Percentiles rank a stretch among this genome's conserved stretches.
These are phyloP conservation scores for Galaxea fascicularis DNA, from an alignment of 92 coral and sea anemone species.

Conservation along the genomic window DNA sequence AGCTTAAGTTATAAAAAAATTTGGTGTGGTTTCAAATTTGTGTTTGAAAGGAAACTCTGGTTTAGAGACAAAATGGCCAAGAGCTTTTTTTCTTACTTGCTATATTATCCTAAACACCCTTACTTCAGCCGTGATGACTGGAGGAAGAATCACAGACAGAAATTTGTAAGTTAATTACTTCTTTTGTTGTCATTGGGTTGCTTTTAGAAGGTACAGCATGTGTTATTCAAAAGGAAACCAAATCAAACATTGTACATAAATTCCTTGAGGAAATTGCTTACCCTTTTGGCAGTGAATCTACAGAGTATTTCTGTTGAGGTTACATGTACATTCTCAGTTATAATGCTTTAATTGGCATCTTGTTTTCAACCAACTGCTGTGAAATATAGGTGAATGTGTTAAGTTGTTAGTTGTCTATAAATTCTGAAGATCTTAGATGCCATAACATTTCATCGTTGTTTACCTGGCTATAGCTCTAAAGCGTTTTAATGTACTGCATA, in stretches of 20 bases:
- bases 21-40: constrained; percentile 30
- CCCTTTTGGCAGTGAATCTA: neutral
- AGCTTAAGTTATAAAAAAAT: neutral
- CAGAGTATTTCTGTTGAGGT: neutral
- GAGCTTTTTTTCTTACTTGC: constrained; percentile 18
- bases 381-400: too few relatives aligned
- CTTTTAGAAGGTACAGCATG: neutral
- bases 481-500: too few relatives aligned
- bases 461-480: too few relatives aligned
- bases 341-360: neutral
- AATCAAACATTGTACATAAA: neutral
- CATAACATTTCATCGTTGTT: too few relatives aligned
- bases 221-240: constrained; percentile 6
- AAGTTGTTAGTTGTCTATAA: too few relatives aligned
- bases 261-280: neutral
- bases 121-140: constrained; percentile 9
- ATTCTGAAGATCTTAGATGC: too few relatives aligned
- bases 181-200: neutral
- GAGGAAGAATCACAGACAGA: constrained; percentile 6
- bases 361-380: neutral
- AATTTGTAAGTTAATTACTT: constrained; percentile 15
- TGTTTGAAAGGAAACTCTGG: neutral
- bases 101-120: constrained; percentile 40
- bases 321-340: too few relatives aligned
- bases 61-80: constrained; percentile 30